A percentile compares a stretch with the other conserved stretches of the same genome.
Evolutionary conservation across 2,888 invertebrate species (phyloP).

Genomic region (Nomada lathburiana): DNA sequence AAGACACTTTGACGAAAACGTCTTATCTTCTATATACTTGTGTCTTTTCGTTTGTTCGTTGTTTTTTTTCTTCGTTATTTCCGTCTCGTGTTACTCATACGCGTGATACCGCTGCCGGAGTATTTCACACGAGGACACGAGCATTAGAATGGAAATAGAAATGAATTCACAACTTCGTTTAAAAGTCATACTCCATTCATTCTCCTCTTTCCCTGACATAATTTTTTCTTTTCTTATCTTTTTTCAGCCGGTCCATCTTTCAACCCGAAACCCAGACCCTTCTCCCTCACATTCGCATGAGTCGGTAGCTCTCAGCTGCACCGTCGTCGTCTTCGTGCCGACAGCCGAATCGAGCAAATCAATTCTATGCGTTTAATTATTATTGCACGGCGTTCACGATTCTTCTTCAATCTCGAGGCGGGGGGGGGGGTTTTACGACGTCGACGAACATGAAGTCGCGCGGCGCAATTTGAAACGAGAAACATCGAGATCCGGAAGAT

Average conservation of each 20-base stretch:
- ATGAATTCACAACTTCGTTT: slow-evolving; percentile 12
- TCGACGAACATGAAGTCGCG: neutral
- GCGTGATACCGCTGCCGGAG: neutral
- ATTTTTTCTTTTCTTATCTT: slow-evolving; percentile 84
- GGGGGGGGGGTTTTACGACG: neutral
- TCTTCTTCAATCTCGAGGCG: slow-evolving; percentile 28
- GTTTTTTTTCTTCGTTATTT: neutral
- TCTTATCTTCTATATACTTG: neutral
- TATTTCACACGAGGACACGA: neutral
- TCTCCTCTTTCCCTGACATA: slow-evolving; percentile 67
- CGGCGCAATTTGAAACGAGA: too few species aligned
- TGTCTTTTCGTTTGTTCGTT: neutral
- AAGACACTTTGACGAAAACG: slow-evolving; percentile 7
- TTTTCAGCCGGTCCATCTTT: slow-evolving; percentile 87
- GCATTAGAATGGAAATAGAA: slow-evolving; percentile 3
- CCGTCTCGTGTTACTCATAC: neutral
- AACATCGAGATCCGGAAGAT: slow-evolving; percentile 20
- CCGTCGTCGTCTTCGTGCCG: slow-evolving; percentile 72
- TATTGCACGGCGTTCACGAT: slow-evolving; percentile 47
- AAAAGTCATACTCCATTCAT: slow-evolving; percentile 27
- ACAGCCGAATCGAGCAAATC: slow-evolving; percentile 58
- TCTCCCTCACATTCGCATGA: slow-evolving; percentile 86
- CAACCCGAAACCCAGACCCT: slow-evolving; percentile 87
- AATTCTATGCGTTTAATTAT: slow-evolving; percentile 35
- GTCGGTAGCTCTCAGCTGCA: slow-evolving; percentile 82